Evolutionary conservation across 2,888 invertebrate genomes (phyloP).

Genomic region (Ligdia adustata): DNA sequence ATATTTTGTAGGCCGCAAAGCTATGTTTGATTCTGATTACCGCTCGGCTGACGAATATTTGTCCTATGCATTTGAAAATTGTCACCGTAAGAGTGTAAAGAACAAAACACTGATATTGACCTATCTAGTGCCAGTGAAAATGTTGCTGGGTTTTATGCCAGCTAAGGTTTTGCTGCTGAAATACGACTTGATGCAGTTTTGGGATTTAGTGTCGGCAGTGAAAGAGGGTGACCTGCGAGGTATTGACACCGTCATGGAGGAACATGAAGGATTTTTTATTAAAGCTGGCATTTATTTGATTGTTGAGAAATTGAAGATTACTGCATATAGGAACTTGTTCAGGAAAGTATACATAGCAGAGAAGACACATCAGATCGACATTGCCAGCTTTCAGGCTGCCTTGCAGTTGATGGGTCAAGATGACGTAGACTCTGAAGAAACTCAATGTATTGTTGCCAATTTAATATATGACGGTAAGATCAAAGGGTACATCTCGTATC

Average conservation of each 20-base stretch:
- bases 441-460: slow-evolving; percentile 98
- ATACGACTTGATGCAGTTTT: slow-evolving; percentile 95
- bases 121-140: slow-evolving; percentile 98
- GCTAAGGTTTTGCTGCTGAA: slow-evolving; percentile 90
- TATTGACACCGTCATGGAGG: slow-evolving; percentile 92
- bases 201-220: slow-evolving; percentile 94
- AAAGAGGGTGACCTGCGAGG: slow-evolving; percentile 94
- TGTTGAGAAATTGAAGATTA: slow-evolving; percentile 97
- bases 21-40: slow-evolving; percentile 99
- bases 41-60: slow-evolving; percentile 96
- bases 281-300: slow-evolving; percentile 98
- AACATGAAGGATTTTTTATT: slow-evolving; percentile 96
- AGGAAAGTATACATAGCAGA: slow-evolving; percentile 93
- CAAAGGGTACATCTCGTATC: slow-evolving; percentile 98
- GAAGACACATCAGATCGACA: slow-evolving; percentile 94
- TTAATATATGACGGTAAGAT: slow-evolving; percentile 98
- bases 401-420: slow-evolving; percentile 91
- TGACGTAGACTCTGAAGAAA: slow-evolving; percentile 96
- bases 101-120: slow-evolving; percentile 97
- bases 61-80: slow-evolving; percentile 96
- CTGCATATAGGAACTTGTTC: slow-evolving; percentile 97
- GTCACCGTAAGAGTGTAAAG: slow-evolving; percentile 90
- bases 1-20: slow-evolving; percentile 98
- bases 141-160: slow-evolving; percentile 98
- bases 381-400: slow-evolving; percentile 92